Evolutionary conservation across 2,888 invertebrate genomes (phyloP).

Genomic region (Operophtera brumata): DNA sequence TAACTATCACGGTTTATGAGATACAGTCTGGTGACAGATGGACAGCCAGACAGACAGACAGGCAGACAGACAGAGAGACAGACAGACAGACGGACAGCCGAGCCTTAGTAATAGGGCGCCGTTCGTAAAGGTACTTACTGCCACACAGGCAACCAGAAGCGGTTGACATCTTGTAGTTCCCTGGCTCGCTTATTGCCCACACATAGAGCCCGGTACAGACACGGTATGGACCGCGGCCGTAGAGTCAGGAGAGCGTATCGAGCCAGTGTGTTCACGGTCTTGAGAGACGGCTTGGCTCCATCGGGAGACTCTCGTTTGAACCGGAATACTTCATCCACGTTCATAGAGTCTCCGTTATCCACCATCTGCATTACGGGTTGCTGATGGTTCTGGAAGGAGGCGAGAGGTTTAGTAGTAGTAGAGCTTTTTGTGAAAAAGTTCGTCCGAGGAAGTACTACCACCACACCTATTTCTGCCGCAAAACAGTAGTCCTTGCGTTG

Average conservation of each 20-base stretch:
- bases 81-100: too few species aligned
- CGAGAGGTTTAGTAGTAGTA: too few species aligned
- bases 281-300: conserved; percentile 7
- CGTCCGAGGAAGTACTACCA: too few species aligned
- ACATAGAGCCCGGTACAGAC: conserved; percentile 83
- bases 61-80: too few species aligned
- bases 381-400: conserved; percentile 61
- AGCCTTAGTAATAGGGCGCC: too few species aligned
- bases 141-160: conserved; percentile 88
- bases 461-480: too few species aligned
- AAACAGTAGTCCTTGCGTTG: too few species aligned
- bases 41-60: too few species aligned
- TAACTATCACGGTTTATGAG: too few species aligned
- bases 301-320: conserved; percentile 53
- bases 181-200: conserved; percentile 84
- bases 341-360: conserved; percentile 59
- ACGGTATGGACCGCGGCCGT: conserved; percentile 78
- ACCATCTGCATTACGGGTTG: conserved; percentile 73
- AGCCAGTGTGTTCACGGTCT: conserved; percentile 75
- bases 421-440: too few species aligned
- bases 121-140: conserved; percentile 75
- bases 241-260: conserved; percentile 78
- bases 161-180: conserved; percentile 74
- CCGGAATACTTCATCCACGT: conserved; percentile 70
- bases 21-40: too few species aligned